Evolutionary conservation across 2,888 invertebrate genomes (phyloP), one percentile per base, ranked within the genome.

Genomic region (Luperina nickerlii): DNA sequence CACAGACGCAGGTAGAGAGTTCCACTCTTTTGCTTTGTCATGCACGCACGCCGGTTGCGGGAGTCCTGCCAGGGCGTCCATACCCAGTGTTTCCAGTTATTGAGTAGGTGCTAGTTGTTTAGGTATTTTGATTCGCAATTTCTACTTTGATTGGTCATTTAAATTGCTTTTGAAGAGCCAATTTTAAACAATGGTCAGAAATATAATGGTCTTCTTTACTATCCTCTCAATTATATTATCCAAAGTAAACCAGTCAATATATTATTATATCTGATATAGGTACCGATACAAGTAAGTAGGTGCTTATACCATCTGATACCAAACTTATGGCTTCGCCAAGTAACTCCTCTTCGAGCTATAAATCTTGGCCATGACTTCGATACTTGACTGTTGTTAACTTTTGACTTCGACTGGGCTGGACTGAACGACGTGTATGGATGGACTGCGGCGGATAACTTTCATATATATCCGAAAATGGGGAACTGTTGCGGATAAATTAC

Each of bases 381-480:
- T 79, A 79, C 86, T 76, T 75, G 75, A 60, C 73, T 76, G 77
- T 78, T 80, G 72, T 45, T 80, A 84, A 81, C 78, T 86, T 83
- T 79, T 66, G 79, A 82, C 81, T 86, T 68, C 67, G 38, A 75
- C 78, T 85, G 79, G 73, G 80, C 70, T 54, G 79, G 62, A 76
- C 84, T 75, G 67, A 73, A 72, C 79, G 87, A 86, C 75, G 87
- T 54, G 75, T 78, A 87, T 87, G 78, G 79, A 87, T 82, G 78
- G 75, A 68, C 54, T 69, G 24, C 32, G 66, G 66, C 8, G 51
- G 62, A 74, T 60, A 84, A 84, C 54, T 84, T 86, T 65, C 65
- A 77, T 63, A 83, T 83, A 63, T 74, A 67, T 72, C 32, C 71
- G 69, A 72, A 74, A 77, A 62, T 20, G 42, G 45, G 18, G 24